Conservation (phyloP, 2,797 vertebrate genomes). For the Arrhamphus sclerolepis region DNA sequence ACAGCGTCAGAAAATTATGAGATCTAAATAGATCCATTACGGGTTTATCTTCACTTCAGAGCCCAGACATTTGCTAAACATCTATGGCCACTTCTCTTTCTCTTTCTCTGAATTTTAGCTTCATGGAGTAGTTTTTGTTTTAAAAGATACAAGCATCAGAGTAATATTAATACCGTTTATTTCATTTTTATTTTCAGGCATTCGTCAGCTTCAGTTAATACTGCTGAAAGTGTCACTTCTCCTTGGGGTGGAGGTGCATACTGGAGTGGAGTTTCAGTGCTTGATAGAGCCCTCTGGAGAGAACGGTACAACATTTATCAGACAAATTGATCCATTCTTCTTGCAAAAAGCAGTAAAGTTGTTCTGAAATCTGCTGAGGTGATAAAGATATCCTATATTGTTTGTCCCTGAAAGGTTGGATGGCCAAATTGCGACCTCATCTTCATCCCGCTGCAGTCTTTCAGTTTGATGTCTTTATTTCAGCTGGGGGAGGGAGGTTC, state of each 20-base stretch:
- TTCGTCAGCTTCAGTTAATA: constrained; percentile 93
- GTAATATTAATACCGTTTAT: too few relatives aligned
- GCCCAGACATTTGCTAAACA: too few relatives aligned
- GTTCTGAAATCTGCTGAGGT: not conserved
- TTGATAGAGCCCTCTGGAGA: constrained; percentile 76
- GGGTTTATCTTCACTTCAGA: too few relatives aligned
- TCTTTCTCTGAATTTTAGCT: too few relatives aligned
- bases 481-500: constrained; percentile 90
- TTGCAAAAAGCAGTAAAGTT: not conserved
- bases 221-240: constrained; percentile 90
- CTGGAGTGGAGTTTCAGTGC: constrained; percentile 83
- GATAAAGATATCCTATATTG: not conserved
- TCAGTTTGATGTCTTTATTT: constrained; percentile 92
- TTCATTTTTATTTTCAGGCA: constrained; percentile 78
- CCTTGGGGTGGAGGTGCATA: constrained; percentile 93
- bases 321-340: not conserved
- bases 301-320: constrained; percentile 50
- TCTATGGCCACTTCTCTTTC: too few relatives aligned
- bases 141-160: too few relatives aligned
- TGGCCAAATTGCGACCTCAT: constrained; percentile 81
- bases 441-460: constrained; percentile 80
- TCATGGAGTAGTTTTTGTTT: too few relatives aligned
- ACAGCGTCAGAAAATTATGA: not conserved
- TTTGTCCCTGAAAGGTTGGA: constrained; percentile 81
- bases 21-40: not conserved